phyloP scores from a whole-genome alignment of 1,140 invertebrate genomes.

The Popillia japonica region DNA sequence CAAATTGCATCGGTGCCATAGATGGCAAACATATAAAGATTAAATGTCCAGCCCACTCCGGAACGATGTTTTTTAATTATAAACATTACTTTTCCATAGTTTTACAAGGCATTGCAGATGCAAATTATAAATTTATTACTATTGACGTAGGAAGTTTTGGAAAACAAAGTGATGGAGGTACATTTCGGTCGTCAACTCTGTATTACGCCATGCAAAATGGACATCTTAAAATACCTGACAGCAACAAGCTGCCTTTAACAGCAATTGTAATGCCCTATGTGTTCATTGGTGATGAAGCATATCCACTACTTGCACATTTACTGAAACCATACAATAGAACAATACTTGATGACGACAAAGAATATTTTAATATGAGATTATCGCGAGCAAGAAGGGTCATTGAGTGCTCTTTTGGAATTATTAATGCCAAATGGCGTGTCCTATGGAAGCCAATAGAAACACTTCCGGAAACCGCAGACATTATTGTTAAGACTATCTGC shows the following conservation, averaged over 20 bases:
- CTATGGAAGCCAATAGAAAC: constrained; percentile 52
- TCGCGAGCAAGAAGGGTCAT: constrained; percentile 55
- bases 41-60: constrained; percentile 44
- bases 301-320: constrained; percentile 37
- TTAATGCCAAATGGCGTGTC: constrained; percentile 54
- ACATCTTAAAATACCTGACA: constrained; percentile 43
- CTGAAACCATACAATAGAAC: constrained; percentile 33
- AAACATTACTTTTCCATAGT: too few species aligned
- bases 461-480: constrained; percentile 37
- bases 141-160: constrained; percentile 47
- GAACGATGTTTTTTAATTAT: constrained; percentile 45
- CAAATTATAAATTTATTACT: constrained; percentile 54
- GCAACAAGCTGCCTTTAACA: constrained; percentile 29
- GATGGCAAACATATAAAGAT: constrained; percentile 47
- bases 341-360: too few species aligned
- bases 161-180: constrained; percentile 38
- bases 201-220: neutral
- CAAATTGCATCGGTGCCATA: too few species aligned
- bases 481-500: constrained; percentile 48
- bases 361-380: too few species aligned
- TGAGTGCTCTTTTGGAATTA: constrained; percentile 63
- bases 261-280: constrained; percentile 28
- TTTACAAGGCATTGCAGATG: too few species aligned
- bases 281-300: constrained; percentile 38
- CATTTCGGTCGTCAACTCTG: constrained; percentile 14